Base-by-base conservation (phyloP, 2,113 vertebrate species). In the Xiphias gladius region DNA sequence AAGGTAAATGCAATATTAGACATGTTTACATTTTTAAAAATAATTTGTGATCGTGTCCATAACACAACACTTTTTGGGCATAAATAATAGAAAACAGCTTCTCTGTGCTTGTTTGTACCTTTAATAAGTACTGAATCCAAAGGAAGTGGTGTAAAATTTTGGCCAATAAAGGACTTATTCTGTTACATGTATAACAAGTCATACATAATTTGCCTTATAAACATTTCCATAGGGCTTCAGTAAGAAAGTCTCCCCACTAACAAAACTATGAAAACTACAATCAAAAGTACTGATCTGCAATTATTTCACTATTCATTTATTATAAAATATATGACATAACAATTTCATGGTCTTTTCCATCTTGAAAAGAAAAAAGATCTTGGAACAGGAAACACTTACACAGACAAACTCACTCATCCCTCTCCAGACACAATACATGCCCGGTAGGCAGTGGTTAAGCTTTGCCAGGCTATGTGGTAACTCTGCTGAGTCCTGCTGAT, bases 381-480 rank as follows among this genome's bases (percentile, higher is more conserved):
- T n/a, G 13, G 10, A 24, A 19, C 63, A 19, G 7, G 26, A 54
- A 16, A 71, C 37, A 37, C 22, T 67, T 52, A 46, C 52, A 32
- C 58, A 76, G 12, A 52, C 39, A 67, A 24, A 46, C 59, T 24
- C 55, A 50, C 55, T 22, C 24, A 48, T 63, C 30, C n/a, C 28
- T 50, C 17, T 16, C 12, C 61, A 66, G 71, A 79, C 58, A 84
- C 20, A 83, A 48, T 14, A 10, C 26, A 19, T 75, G 73, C 63
- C 78, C 84, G 62, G 54, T 1, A 37, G 82, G 43, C 61, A 81
- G 52, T 26, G 22, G 41, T 63, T 50, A 5, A n/a, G 39, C 43
- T 50, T 17, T 16, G 3, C 43, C 50, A 19, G 26, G 43, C 48
- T 24, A 22, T 46, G 39, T 72, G 46, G 26, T 43, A 28, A 41